Conservation (phyloP, 1,140 invertebrate genomes). For the Chrysopa pallens region DNA sequence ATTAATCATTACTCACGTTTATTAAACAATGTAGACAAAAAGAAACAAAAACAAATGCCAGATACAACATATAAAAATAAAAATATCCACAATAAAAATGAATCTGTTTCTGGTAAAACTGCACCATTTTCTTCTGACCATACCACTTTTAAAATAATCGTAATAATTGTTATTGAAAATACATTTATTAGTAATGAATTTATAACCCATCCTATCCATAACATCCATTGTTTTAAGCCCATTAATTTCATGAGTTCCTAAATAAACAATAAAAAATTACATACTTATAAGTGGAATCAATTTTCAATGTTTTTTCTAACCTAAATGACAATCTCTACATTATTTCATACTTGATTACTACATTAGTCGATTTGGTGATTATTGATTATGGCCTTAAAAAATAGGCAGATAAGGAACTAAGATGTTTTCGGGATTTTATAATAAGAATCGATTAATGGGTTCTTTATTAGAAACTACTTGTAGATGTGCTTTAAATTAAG, state of each 20-base stretch:
- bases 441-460: no score
- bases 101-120: constrained; percentile 24
- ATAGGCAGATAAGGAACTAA: no score
- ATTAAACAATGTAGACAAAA: constrained; percentile 31
- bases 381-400: no score
- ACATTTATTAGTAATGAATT: constrained; percentile 33
- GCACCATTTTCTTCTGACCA: constrained; percentile 15
- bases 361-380: no score
- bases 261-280: constrained; percentile 7
- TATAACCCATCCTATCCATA: constrained; percentile 44
- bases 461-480: no score
- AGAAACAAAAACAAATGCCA: constrained; percentile 24
- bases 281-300: no score
- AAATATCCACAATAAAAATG: constrained; percentile 27
- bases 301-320: no score
- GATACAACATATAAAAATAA: constrained; percentile 27
- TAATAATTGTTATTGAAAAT: constrained; percentile 26
- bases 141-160: constrained; percentile 21
- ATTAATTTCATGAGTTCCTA: constrained; percentile 56
- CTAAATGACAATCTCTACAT: no score
- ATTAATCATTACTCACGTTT: constrained; percentile 33
- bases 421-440: no score
- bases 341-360: no score
- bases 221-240: constrained; percentile 39
- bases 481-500: no score